phyloP scores from a whole-genome alignment of 2,113 vertebrate species.

The Colius striatus region DNA sequence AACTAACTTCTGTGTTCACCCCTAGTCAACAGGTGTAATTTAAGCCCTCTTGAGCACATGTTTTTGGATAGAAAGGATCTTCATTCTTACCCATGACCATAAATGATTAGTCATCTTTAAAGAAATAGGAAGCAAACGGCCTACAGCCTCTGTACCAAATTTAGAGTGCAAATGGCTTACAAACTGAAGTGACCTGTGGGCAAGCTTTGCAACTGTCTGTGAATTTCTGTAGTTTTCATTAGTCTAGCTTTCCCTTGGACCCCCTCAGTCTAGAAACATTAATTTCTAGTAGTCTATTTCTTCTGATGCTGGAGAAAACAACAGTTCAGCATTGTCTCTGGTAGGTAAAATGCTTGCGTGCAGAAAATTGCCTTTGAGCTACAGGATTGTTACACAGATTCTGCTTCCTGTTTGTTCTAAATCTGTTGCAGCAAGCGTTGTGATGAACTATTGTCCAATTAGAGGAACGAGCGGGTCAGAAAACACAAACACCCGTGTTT shows the following conservation, averaged over 20 bases:
- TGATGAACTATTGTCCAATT: neutral
- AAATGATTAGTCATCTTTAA: neutral
- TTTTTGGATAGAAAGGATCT: neutral
- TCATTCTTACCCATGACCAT: neutral
- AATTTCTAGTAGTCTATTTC: neutral
- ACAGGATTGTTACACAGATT: neutral
- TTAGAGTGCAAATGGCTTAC: neutral
- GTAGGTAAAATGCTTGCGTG: neutral
- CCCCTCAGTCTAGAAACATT: neutral
- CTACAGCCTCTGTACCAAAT: neutral
- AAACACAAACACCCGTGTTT: neutral
- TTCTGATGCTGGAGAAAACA: neutral
- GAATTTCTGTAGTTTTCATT: neutral
- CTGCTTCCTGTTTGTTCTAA: neutral
- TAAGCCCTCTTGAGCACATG: neutral
- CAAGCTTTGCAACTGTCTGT: neutral
- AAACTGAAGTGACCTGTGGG: neutral
- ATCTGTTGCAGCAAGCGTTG: neutral
- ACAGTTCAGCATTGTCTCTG: neutral
- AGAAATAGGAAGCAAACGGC: neutral
- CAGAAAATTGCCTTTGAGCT: neutral
- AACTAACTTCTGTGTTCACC: neutral
- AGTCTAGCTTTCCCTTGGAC: neutral
- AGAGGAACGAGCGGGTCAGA: fast-evolving
- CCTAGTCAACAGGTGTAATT: fast-evolving